phyloP scores from a whole-genome alignment of 30 jellyfish, hydroid and myxozoan genomes.

The Pelagia noctiluca region DNA sequence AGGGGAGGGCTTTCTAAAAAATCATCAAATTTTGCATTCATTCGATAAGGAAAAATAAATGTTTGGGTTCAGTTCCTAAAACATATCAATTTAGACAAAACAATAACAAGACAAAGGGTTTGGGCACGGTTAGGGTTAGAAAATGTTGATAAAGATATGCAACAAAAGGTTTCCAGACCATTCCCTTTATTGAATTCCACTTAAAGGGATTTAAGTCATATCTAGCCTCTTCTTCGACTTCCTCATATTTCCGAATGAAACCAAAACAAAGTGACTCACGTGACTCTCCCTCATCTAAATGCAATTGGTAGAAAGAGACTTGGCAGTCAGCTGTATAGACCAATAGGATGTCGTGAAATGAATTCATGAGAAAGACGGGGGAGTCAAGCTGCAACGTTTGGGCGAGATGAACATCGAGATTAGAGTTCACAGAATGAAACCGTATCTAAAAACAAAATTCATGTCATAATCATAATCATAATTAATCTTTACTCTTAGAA shows the following conservation, averaged over 20 bases:
- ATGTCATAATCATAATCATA: too few relatives aligned
- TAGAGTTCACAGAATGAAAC: slow-evolving; percentile 73
- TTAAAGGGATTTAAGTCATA: background rate
- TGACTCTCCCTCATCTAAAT: slow-evolving; percentile 42
- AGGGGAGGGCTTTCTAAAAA: too few relatives aligned
- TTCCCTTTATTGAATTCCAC: too few relatives aligned
- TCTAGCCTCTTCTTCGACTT: background rate
- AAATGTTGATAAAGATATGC: too few relatives aligned
- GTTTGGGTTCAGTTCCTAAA: too few relatives aligned
- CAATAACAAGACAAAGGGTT: too few relatives aligned
- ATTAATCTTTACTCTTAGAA: too few relatives aligned
- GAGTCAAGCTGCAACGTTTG: slow-evolving; percentile 60
- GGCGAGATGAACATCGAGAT: slow-evolving; percentile 78
- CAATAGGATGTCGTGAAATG: slow-evolving; percentile 74
- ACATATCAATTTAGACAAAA: too few relatives aligned
- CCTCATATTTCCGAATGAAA: background rate
- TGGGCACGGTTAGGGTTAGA: too few relatives aligned
- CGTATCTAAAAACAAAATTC: slow-evolving; percentile 68
- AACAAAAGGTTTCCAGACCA: too few relatives aligned
- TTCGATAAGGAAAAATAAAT: too few relatives aligned
- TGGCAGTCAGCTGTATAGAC: slow-evolving; percentile 87
- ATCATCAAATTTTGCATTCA: too few relatives aligned
- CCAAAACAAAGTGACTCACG: slow-evolving; percentile 44
- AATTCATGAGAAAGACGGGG: slow-evolving; percentile 85
- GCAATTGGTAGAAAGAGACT: slow-evolving; percentile 76